Base-by-base conservation (phyloP, 2,113 vertebrate species). In the Hucho hucho region DNA sequence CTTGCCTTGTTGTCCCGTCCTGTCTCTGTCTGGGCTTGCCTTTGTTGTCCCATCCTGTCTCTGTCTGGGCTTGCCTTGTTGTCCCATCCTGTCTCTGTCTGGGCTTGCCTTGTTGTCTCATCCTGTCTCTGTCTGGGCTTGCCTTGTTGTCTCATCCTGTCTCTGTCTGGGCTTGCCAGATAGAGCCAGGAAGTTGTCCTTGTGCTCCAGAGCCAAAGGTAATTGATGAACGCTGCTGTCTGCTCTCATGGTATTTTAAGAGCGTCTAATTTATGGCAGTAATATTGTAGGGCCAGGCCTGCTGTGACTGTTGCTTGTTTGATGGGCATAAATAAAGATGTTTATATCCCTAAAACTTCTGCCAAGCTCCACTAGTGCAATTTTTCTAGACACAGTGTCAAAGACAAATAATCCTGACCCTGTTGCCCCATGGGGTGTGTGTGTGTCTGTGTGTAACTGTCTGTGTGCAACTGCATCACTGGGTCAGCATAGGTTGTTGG, bases 201-300 rank as follows among this genome's bases (percentile, higher is more conserved):
- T 43, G 26, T 76, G 16, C 58, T 22, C 20, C 58, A 59, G 16
- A 59, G 32, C 32, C 32, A 37, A 37, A 9, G 32, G 32, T 43
- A 43, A 43, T 43, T 43, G 58, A 67, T 67, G 65, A 28, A 16
- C 18, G 37, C 43, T 28, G 1, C 67, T 64, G 72, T 71, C 47
- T 83, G 77, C 58, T 61, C 43, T 24, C 72, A 13, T 67, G 63
- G 11, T 18, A 59, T 74, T 84, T 77, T 61, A 74, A 73, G 14
- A 77, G 71, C 65, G 73, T 74, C 61, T 72, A 47, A 76, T 83
- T 43, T 77, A 77, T 82, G 49, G 29, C 70, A 79, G 3, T 72
- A 70, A 80, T 74, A 72, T 70, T 37, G 22, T 53, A 63, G 53
- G 64, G 37, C n/a, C 64, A 64, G 66, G 37, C 56, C 2, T 65